Evolutionary conservation across 2,113 vertebrate genomes (phyloP), one percentile per base, ranked within the genome.

Genomic region (Pedetes capensis): DNA sequence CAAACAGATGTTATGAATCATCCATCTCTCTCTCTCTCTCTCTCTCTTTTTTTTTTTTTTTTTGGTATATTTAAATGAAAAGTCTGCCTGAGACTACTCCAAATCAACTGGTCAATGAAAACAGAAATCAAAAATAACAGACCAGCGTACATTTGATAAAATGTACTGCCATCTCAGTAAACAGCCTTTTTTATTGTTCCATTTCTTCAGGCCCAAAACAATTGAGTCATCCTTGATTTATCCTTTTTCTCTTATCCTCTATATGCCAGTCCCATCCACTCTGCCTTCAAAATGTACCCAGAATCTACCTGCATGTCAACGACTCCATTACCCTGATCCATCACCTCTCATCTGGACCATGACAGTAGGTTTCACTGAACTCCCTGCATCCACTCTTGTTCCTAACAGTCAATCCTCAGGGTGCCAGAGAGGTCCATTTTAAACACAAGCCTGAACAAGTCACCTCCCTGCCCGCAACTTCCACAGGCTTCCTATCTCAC

Each of bases 1-100:
- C 83, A 91, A 92, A 92, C 44, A 91, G 71, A 94, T 86, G 68
- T 74, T 89, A 89, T 59, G 85, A 96, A 57, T 78, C 63, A 75
- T 8, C 32, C 37, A 91, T 42, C 78, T 87, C 68, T 59, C 51
- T 51, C 51, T 51, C 51, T 51, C 14, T 51, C n/a, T 42, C 78
- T 87, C 68, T 59, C 51, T 51, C 51, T 51, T 14, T 51, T 51
- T 51, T 51, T 51, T 51, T 51, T 51, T 51, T 51, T 64, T 88
- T 93, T 39, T 64, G 47, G 29, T 79, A 1, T 69, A 80, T 71
- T 84, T 83, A 84, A 91, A 81, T 55, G 47, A 94, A 92, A 81
- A 93, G 9, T 89, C 63, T 96, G n/a, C 47, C 72, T 74, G 32
- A 91, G 55, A 72, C 37, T 39, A 91, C 47, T 78, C 81, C 68